phyloP scores from a whole-genome alignment of 2,113 vertebrate genomes.

The Vulpes vulpes region DNA sequence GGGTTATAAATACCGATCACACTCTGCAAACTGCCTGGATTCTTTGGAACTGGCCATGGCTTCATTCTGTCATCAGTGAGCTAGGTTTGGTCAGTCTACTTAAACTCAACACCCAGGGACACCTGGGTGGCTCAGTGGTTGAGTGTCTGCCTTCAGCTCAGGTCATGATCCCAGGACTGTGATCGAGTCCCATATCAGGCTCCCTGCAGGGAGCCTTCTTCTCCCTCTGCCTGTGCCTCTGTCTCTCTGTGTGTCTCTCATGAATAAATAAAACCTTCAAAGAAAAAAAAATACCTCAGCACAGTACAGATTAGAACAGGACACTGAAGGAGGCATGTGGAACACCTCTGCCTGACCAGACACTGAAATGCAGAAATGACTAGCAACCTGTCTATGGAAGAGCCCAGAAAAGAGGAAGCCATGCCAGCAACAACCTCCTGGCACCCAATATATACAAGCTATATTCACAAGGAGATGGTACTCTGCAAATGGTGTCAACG shows the following conservation, averaged over 20 bases:
- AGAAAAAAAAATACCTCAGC: too few relatives aligned
- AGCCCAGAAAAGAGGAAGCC: background rate
- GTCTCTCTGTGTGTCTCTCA: too few relatives aligned
- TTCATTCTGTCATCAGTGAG: background rate
- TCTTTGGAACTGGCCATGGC: background rate
- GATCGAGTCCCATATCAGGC: too few relatives aligned
- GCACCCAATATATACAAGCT: background rate
- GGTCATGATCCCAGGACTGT: too few relatives aligned
- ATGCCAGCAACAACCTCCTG: background rate
- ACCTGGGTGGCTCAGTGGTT: too few relatives aligned
- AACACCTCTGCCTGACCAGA: background rate
- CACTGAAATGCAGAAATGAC: slow-evolving; percentile 12
- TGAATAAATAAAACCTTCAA: too few relatives aligned
- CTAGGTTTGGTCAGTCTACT: background rate
- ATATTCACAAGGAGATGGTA: background rate
- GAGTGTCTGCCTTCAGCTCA: too few relatives aligned
- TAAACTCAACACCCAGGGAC: background rate
- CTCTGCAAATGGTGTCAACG: background rate
- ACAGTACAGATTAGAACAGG: background rate
- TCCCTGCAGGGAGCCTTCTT: too few relatives aligned
- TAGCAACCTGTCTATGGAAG: background rate
- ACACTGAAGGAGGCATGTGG: background rate
- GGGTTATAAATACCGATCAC: background rate
- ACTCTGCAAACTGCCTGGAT: background rate
- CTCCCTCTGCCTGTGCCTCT: too few relatives aligned